A percentile compares a stretch with the other conserved stretches of the same genome.
phyloP scores from a whole-genome alignment of 2,888 invertebrate species.

The Brachypalpus laphriformis region DNA sequence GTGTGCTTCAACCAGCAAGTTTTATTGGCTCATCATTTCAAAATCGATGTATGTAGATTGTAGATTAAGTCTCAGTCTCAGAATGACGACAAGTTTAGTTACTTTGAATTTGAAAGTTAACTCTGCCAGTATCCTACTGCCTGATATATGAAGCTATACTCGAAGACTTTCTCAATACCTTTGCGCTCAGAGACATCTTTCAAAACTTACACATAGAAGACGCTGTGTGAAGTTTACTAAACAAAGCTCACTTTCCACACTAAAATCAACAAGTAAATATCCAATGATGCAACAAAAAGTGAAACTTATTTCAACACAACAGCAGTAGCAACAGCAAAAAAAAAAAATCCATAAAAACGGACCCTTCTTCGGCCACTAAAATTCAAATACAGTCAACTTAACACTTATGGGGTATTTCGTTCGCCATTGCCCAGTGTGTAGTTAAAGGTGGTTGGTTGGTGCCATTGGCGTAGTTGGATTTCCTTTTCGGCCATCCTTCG shows the following conservation, averaged over 20 bases:
- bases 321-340: conserved; percentile 6
- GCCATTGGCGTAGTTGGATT: conserved; percentile 16
- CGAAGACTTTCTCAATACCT: too few relatives aligned
- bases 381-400: conserved; percentile 74
- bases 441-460: conserved; percentile 68
- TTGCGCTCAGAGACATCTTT: too few relatives aligned
- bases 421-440: conserved; percentile 66
- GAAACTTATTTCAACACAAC: conserved; percentile 33
- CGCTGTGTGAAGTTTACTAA: too few relatives aligned
- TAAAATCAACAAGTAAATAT: conserved; percentile 43
- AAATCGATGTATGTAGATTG: too few relatives aligned
- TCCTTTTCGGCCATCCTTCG: conserved; percentile 39
- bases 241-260: background rate
- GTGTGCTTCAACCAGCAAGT: too few relatives aligned
- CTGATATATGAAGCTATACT: too few relatives aligned
- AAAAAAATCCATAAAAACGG: conserved; percentile 41
- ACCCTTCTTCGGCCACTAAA: conserved; percentile 71
- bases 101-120: too few relatives aligned
- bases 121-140: too few relatives aligned
- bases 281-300: conserved; percentile 33
- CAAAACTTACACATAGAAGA: too few relatives aligned
- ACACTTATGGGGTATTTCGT: conserved; percentile 66
- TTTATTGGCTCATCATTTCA: too few relatives aligned
- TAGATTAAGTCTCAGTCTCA: too few relatives aligned
- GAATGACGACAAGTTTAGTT: too few relatives aligned